Evolutionary conservation across 2,113 vertebrate species (phyloP).

Genomic region (Megatriorchis doriae): DNA sequence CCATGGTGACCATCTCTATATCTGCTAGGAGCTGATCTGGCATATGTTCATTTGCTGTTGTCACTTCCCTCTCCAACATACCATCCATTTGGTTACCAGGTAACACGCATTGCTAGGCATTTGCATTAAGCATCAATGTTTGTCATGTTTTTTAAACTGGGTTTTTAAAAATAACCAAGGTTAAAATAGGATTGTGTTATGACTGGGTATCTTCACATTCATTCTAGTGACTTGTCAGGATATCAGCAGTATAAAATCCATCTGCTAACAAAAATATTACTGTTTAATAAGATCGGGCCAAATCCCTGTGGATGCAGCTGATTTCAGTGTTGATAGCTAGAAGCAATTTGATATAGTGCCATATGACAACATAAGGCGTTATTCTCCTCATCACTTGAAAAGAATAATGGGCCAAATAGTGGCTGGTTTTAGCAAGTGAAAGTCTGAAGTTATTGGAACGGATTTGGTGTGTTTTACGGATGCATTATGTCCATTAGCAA

Average conservation of each 20-base stretch:
- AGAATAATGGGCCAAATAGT: neutral
- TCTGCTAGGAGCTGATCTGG: conserved; percentile 3
- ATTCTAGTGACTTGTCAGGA: conserved; percentile 19
- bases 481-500: neutral
- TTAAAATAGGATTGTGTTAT: conserved; percentile 60
- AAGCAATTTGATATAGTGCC: neutral
- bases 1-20: conserved; percentile 24
- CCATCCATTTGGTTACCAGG: conserved; percentile 56
- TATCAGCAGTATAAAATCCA: neutral
- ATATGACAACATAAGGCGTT: neutral
- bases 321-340: neutral
- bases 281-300: neutral
- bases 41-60: conserved; percentile 33
- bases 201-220: conserved; percentile 31
- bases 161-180: conserved; percentile 48
- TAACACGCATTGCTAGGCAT: conserved; percentile 44
- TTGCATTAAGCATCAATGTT: conserved; percentile 42
- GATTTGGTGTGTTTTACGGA: neutral
- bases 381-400: neutral
- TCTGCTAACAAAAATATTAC: conserved; percentile 19
- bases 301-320: neutral
- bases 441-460: neutral
- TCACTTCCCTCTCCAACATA: conserved; percentile 42
- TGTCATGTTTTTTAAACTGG: conserved; percentile 36
- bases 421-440: neutral